Percentiles rank a stretch among this genome's conserved stretches.
phyloP scores from a whole-genome alignment of 1,140 invertebrate species.

The Fopius arisanus region DNA sequence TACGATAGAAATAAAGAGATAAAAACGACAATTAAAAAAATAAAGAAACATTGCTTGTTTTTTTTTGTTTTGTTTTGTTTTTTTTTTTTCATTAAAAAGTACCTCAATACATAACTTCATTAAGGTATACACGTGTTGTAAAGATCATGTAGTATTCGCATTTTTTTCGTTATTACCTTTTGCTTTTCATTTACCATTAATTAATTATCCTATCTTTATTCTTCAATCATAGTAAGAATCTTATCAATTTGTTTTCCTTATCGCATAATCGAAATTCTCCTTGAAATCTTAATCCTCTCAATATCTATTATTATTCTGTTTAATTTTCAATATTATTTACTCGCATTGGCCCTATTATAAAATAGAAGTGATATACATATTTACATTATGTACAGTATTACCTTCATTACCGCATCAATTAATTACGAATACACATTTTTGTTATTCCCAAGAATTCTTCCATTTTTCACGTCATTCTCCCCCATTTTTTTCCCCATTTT shows the following conservation, averaged over 20 bases:
- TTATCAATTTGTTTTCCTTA: conserved; percentile 11
- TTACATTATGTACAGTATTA: conserved; percentile 60
- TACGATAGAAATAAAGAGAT: background rate
- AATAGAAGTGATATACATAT: conserved; percentile 66
- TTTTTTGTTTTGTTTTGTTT: no score
- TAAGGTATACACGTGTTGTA: conserved; percentile 63
- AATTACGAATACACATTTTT: conserved; percentile 48
- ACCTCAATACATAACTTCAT: conserved; percentile 66
- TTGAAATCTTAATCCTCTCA: background rate
- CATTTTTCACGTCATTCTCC: background rate
- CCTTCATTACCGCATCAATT: conserved; percentile 39
- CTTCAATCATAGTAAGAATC: conserved; percentile 40
- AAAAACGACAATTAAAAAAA: background rate
- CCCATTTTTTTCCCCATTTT: background rate
- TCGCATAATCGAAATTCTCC: conserved; percentile 49
- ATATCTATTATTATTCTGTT: background rate
- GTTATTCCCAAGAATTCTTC: conserved; percentile 6
- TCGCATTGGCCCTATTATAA: conserved; percentile 63
- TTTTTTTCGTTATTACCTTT: conserved; percentile 45
- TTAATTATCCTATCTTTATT: conserved; percentile 61
- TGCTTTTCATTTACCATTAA: conserved; percentile 50
- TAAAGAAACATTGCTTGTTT: background rate
- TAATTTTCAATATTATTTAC: conserved; percentile 14
- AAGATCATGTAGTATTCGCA: background rate
- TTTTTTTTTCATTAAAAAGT: conserved; percentile 58